Evolutionary conservation across 2,113 vertebrate genomes (phyloP).

Genomic region (Aegotheles bennettii): DNA sequence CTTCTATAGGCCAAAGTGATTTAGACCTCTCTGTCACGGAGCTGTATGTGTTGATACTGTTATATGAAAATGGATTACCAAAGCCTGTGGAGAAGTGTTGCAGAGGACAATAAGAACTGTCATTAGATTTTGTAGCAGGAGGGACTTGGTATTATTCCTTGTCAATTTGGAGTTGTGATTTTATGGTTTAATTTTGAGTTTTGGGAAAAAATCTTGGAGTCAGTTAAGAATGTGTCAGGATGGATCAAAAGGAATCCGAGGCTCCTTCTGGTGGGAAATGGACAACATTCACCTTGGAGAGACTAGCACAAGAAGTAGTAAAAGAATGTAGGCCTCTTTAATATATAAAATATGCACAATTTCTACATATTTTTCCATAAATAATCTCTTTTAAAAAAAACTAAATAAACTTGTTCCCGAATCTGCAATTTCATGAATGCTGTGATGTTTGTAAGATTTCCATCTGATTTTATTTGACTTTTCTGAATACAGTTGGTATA

Average conservation of each 20-base stretch:
- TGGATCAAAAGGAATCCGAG: background rate
- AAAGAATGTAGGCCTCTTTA: background rate
- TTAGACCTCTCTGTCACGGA: conserved; percentile 7
- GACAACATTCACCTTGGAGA: background rate
- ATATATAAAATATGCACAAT: background rate
- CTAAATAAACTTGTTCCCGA: background rate
- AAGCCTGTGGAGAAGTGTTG: conserved; percentile 50
- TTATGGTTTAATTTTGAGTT: conserved; percentile 36
- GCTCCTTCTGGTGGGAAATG: background rate
- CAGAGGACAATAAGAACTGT: conserved; percentile 52
- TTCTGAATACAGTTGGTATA: background rate
- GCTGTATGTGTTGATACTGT: conserved; percentile 51
- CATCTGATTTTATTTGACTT: background rate
- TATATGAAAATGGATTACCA: conserved; percentile 75
- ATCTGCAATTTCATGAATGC: background rate
- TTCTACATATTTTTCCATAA: background rate
- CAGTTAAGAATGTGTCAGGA: background rate
- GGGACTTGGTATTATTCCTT: background rate
- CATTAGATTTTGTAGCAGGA: conserved; percentile 52
- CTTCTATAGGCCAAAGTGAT: conserved; percentile 19
- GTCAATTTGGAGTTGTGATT: background rate
- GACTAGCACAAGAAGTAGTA: background rate
- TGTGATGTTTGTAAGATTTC: background rate
- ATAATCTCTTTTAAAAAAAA: background rate
- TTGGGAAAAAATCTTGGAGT: background rate